Percentiles rank a stretch among this genome's conserved stretches.
Evolutionary conservation across 2,888 invertebrate species (phyloP).

Genomic region (Pasiphila rectangulata): DNA sequence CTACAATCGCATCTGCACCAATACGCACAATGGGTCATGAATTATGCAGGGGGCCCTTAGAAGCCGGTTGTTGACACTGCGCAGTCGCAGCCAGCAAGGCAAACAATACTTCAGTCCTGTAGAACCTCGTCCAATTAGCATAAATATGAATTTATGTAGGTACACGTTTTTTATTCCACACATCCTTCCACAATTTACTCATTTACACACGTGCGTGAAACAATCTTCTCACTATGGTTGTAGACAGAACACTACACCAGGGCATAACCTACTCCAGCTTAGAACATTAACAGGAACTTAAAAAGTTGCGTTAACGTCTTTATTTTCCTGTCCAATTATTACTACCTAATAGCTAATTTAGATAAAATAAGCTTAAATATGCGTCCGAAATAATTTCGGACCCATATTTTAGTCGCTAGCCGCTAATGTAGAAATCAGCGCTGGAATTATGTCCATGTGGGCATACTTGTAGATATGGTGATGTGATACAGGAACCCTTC

Average conservation of each 20-base stretch:
- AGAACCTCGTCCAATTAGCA: conserved; percentile 44
- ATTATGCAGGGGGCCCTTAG: conserved; percentile 60
- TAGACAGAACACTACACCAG: not conserved
- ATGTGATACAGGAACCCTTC: too few relatives aligned
- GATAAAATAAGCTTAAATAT: too few relatives aligned
- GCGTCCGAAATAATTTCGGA: too few relatives aligned
- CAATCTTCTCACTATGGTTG: conserved; percentile 4
- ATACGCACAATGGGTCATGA: conserved; percentile 59
- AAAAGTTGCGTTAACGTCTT: too few relatives aligned
- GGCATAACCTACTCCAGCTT: too few relatives aligned
- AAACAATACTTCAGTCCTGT: conserved; percentile 40
- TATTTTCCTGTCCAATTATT: too few relatives aligned
- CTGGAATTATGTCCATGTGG: too few relatives aligned
- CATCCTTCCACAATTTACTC: conserved; percentile 10
- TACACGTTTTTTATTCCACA: conserved; percentile 11
- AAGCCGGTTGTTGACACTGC: conserved; percentile 62
- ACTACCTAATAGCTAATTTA: too few relatives aligned
- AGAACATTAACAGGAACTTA: too few relatives aligned
- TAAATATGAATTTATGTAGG: conserved; percentile 33
- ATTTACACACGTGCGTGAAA: conserved; percentile 4
- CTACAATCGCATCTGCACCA: conserved; percentile 29
- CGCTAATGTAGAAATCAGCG: too few relatives aligned
- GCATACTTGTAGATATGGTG: too few relatives aligned
- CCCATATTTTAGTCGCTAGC: too few relatives aligned
- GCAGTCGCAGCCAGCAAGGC: conserved; percentile 31